A percentile compares a stretch with the other conserved stretches of the same genome.
phyloP scores from a whole-genome alignment of 2,797 vertebrate genomes.

The Champsocephalus esox region DNA sequence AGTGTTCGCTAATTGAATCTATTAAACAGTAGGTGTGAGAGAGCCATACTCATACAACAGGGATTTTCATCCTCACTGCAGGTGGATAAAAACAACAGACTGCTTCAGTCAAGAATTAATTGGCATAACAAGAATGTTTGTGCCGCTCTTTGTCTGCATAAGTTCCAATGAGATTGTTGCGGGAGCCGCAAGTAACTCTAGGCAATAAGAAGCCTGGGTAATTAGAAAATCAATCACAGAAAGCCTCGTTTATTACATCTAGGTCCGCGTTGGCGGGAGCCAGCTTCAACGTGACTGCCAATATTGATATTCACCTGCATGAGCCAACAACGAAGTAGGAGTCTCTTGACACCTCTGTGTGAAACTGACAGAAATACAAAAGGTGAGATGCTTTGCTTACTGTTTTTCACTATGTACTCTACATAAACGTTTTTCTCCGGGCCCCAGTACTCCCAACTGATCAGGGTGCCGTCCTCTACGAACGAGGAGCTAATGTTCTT shows the following conservation, averaged over 20 bases:
- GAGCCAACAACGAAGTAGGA: slow-evolving; percentile 64
- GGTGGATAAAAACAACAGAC: slow-evolving; percentile 68
- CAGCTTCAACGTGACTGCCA: slow-evolving; percentile 41
- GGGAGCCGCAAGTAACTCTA: slow-evolving; percentile 29
- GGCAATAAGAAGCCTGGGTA: slow-evolving; percentile 44
- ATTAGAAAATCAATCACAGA: slow-evolving; percentile 66
- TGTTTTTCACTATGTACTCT: slow-evolving; percentile 94
- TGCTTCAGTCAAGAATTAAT: slow-evolving; percentile 46
- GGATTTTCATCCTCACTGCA: slow-evolving; percentile 57
- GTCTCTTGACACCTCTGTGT: slow-evolving; percentile 73
- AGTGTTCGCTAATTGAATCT: slow-evolving; percentile 38
- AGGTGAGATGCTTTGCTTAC: slow-evolving; percentile 90
- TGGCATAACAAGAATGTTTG: slow-evolving; percentile 49
- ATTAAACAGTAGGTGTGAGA: slow-evolving; percentile 69
- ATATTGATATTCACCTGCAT: slow-evolving; percentile 74
- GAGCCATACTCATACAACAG: slow-evolving; percentile 65
- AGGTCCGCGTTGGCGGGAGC: slow-evolving; percentile 51
- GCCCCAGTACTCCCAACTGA: slow-evolving; percentile 97
- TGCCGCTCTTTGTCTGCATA: slow-evolving; percentile 42
- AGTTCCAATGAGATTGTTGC: slow-evolving; percentile 33
- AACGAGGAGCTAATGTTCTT: slow-evolving; percentile 89
- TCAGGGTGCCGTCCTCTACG: slow-evolving; percentile 89
- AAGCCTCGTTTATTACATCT: slow-evolving; percentile 59
- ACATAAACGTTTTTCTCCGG: slow-evolving; percentile 92
- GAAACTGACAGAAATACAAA: slow-evolving; percentile 39